phyloP scores from a whole-genome alignment of 2,797 vertebrate species.

The Coluber constrictor region DNA sequence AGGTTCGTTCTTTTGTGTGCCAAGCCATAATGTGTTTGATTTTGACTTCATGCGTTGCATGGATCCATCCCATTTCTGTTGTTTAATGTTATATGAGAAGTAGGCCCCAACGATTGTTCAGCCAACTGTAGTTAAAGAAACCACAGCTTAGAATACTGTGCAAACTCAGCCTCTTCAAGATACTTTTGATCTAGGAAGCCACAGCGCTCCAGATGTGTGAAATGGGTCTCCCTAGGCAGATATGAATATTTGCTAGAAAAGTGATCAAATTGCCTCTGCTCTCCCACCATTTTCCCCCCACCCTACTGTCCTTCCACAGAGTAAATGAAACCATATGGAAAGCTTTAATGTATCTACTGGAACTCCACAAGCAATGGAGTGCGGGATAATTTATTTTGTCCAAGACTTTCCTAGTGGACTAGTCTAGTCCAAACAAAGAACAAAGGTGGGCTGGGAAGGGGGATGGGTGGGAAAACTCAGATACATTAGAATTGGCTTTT shows the following conservation, averaged over 20 bases:
- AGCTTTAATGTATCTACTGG: conserved; percentile 3
- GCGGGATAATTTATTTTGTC: conserved; percentile 1
- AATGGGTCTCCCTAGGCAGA: background rate
- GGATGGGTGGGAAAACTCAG: background rate
- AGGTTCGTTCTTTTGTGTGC: background rate
- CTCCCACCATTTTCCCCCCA: background rate
- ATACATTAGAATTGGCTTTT: conserved; percentile 2
- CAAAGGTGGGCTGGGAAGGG: background rate
- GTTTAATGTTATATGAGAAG: background rate
- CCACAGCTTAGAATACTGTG: background rate
- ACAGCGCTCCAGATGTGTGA: background rate
- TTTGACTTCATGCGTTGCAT: background rate
- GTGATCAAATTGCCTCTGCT: background rate
- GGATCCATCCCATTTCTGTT: background rate
- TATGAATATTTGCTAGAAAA: background rate
- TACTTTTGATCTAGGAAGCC: background rate
- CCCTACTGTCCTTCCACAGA: background rate
- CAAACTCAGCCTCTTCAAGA: background rate
- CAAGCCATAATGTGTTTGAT: background rate
- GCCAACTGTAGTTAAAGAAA: background rate
- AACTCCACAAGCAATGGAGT: background rate
- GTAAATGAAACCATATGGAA: conserved; percentile 53
- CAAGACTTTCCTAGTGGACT: conserved; percentile 18
- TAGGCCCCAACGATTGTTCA: background rate
- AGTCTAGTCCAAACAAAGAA: background rate